Conservation (phyloP, 2,888 invertebrate genomes). For the Rhagophthalmus giganteus region DNA sequence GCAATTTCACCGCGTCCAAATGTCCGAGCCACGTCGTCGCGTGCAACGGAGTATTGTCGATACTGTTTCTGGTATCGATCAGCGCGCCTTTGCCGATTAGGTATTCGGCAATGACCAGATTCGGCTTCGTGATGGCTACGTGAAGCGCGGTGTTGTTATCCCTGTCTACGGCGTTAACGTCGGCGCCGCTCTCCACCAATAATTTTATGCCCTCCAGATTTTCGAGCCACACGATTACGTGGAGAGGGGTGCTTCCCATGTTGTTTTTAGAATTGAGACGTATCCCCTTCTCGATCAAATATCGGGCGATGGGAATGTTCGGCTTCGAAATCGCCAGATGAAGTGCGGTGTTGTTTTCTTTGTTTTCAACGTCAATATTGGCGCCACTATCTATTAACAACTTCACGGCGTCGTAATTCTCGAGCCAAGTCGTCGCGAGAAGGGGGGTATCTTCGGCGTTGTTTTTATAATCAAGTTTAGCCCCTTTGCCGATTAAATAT, state of each 20-base stretch:
- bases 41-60: not conserved
- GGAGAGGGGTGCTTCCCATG: not conserved
- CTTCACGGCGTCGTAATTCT: not conserved
- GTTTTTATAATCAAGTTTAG: not conserved
- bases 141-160: too few species aligned
- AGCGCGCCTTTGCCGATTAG: too few species aligned
- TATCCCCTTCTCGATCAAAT: not conserved
- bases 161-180: too few species aligned
- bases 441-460: not conserved
- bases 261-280: not conserved
- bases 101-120: too few species aligned
- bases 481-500: not conserved
- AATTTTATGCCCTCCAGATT: too few species aligned
- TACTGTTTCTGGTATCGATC: not conserved
- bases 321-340: not conserved
- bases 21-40: not conserved
- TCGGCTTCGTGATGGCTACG: too few species aligned
- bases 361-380: not conserved
- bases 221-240: not conserved
- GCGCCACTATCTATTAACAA: conserved; percentile 1
- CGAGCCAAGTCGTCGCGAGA: not conserved
- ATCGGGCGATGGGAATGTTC: not conserved
- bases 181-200: too few species aligned
- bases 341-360: conserved; percentile 1
- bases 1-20: not conserved